Conservation (phyloP, 2,113 vertebrate species). For the Peromyscus polionotus region DNA sequence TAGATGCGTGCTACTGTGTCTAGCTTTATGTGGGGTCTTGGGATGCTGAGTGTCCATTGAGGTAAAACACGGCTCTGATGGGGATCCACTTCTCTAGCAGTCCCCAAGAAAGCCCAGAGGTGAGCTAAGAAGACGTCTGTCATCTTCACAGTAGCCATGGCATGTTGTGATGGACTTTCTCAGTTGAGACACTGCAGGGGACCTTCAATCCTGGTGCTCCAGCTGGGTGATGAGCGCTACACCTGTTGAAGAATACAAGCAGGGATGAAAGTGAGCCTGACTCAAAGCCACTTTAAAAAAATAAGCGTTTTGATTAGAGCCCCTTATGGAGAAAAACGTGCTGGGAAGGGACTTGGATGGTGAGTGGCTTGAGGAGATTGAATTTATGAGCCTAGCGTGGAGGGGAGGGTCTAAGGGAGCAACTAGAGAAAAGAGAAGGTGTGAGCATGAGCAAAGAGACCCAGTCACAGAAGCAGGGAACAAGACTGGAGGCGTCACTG, state of each 20-base stretch:
- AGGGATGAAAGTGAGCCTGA: neutral
- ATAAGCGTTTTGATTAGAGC: neutral
- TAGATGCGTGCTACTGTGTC: neutral
- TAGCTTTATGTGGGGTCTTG: neutral
- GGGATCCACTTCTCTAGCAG: neutral
- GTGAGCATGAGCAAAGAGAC: neutral
- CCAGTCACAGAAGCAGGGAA: neutral
- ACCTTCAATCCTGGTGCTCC: neutral
- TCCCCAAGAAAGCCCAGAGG: neutral
- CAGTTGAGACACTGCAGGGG: neutral
- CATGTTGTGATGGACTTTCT: neutral
- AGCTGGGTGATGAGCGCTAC: neutral
- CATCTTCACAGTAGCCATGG: rapidly evolving
- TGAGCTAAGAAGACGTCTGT: neutral
- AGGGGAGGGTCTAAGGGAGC: neutral
- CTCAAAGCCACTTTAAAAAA: neutral
- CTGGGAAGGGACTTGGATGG: neutral
- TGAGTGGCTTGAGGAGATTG: neutral
- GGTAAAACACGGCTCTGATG: neutral
- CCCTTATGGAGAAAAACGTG: neutral
- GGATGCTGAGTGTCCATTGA: neutral
- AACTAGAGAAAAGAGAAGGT: rapidly evolving
- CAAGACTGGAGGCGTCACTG: neutral
- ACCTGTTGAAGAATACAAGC: neutral
- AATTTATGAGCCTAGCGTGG: neutral